Percentiles rank a stretch among this genome's conserved stretches.
These are phyloP conservation scores for Sebastiscus tertius DNA, from an alignment of 2,797 vertebrate species.

Conservation along the genomic window DNA sequence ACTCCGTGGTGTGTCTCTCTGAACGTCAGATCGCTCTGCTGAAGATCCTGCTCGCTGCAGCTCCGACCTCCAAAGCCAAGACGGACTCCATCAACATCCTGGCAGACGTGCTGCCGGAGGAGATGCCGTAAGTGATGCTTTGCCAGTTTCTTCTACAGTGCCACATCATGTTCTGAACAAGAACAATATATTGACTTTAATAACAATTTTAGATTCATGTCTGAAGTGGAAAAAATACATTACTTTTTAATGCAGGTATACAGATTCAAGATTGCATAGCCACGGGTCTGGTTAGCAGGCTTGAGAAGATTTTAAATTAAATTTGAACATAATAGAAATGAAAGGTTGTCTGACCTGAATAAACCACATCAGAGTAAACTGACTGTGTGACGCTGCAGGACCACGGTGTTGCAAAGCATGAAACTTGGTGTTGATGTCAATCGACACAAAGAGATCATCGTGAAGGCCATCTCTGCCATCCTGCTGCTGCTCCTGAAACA, in stretches of 20 bases:
- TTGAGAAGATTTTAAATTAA: not conserved
- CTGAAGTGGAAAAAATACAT: not conserved
- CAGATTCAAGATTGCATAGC: not conserved
- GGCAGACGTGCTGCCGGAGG: slow-evolving; percentile 95
- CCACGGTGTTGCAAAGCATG: slow-evolving; percentile 98
- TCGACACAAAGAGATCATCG: slow-evolving; percentile 98
- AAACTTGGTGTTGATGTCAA: slow-evolving; percentile 99
- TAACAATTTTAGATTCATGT: not conserved
- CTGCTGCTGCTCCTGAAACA: slow-evolving; percentile 96
- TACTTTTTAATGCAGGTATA: not conserved
- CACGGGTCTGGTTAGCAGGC: not conserved
- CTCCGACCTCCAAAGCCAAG: slow-evolving; percentile 98
- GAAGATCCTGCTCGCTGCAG: slow-evolving; percentile 96
- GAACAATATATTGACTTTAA: not conserved
- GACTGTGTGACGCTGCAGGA: slow-evolving; percentile 77
- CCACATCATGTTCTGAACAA: not conserved
- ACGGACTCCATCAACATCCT: slow-evolving; percentile 99
- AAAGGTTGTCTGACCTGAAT: not conserved
- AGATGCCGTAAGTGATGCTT: slow-evolving; percentile 94
- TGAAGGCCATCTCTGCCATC: slow-evolving; percentile 97
- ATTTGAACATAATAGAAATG: not conserved
- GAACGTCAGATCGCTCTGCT: slow-evolving; percentile 91
- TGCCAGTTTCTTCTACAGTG: not conserved
- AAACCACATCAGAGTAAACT: not conserved
- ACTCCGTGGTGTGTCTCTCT: not conserved